These are phyloP conservation scores for Isaurus tuberculatus DNA, from an alignment of 92 coral and sea anemone genomes.

Conservation along the genomic window DNA sequence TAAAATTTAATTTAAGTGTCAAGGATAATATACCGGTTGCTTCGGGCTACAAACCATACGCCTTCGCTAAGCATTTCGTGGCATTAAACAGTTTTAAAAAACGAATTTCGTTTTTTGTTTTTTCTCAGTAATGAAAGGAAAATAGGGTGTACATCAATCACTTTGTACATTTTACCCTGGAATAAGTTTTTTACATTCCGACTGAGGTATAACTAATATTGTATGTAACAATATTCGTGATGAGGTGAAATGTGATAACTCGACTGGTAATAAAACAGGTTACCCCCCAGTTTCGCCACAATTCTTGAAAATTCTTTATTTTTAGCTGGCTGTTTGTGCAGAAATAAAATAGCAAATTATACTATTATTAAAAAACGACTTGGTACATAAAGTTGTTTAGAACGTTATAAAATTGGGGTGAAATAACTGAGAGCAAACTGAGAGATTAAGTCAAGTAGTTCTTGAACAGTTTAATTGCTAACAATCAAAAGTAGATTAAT, in stretches of 20 bases:
- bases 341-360: background rate
- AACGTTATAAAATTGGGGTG: background rate
- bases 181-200: background rate
- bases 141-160: background rate
- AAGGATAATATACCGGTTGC: conserved; percentile 17
- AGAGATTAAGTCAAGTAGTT: background rate
- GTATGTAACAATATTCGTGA: conserved; percentile 7
- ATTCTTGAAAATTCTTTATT: background rate
- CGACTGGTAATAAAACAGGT: conserved; percentile 20
- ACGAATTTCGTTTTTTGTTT: background rate
- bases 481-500: conserved; percentile 1
- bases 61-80: background rate
- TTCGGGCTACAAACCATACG: conserved; percentile 34
- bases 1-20: conserved; percentile 26
- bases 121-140: conserved; percentile 1
- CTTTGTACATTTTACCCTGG: background rate
- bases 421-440: background rate
- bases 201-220: background rate
- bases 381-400: background rate
- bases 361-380: no score
- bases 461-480: conserved; percentile 15
- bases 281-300: background rate
- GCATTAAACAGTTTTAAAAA: conserved; percentile 21
- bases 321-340: background rate
- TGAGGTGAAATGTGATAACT: conserved; percentile 16